Evolutionary conservation across 2,888 invertebrate genomes (phyloP).

Genomic region (Drosophila putrida): DNA sequence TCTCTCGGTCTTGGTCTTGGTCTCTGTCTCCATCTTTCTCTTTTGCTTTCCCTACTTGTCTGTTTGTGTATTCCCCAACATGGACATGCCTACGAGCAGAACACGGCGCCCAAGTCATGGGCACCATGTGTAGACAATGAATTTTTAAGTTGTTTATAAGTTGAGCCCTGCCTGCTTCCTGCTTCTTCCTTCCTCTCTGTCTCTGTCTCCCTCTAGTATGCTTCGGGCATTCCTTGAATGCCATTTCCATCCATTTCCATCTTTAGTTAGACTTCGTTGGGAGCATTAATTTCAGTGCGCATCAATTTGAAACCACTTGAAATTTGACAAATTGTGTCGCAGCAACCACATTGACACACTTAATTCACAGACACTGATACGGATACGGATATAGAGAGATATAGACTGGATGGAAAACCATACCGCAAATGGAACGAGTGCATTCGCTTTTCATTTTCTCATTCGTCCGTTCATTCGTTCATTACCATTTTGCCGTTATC

Average conservation of each 20-base stretch:
- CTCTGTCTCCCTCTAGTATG: neutral
- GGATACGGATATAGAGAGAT: neutral
- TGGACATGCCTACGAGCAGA: slow-evolving; percentile 44
- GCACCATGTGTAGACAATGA: slow-evolving; percentile 81
- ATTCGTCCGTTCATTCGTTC: slow-evolving; percentile 33
- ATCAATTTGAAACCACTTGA: slow-evolving; percentile 75
- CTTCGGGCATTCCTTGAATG: slow-evolving; percentile 18
- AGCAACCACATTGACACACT: slow-evolving; percentile 51
- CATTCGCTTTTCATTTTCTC: slow-evolving; percentile 24
- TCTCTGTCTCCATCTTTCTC: neutral
- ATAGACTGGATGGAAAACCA: neutral
- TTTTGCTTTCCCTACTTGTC: neutral
- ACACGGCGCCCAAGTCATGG: slow-evolving; percentile 44
- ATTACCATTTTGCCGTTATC: slow-evolving; percentile 66
- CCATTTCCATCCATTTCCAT: slow-evolving; percentile 1
- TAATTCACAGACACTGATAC: slow-evolving; percentile 33
- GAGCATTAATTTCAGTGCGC: slow-evolving; percentile 58
- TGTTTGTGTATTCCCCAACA: slow-evolving; percentile 35
- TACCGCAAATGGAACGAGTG: slow-evolving; percentile 36
- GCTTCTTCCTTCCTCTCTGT: neutral
- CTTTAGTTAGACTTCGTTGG: slow-evolving; percentile 11
- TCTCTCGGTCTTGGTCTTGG: neutral
- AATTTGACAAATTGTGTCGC: slow-evolving; percentile 77
- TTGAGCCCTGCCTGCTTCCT: slow-evolving; percentile 33
- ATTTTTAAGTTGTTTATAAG: slow-evolving; percentile 82